A percentile compares a stretch with the other conserved stretches of the same genome.
These are phyloP conservation scores for Stegophylla sp. DNA, from an alignment of 2,888 invertebrate species.

Conservation along the genomic window DNA sequence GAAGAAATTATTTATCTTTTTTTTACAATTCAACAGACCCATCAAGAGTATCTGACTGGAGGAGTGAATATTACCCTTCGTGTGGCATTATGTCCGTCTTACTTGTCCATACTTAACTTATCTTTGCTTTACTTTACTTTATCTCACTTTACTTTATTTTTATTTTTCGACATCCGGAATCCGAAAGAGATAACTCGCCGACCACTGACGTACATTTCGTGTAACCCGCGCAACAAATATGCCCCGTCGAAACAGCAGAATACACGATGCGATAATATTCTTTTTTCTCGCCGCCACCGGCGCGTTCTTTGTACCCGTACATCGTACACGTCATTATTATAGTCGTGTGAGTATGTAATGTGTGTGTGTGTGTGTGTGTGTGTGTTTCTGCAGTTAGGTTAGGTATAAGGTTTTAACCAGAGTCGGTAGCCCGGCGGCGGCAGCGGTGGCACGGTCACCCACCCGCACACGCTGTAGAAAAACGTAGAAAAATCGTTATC, in stretches of 20 bases:
- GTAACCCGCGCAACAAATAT: background rate
- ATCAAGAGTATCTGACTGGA: too few species aligned
- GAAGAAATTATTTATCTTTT: too few species aligned
- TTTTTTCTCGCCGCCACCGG: background rate
- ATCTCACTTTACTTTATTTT: too few species aligned
- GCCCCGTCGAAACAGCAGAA: slow-evolving; percentile 2
- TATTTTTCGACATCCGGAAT: too few species aligned
- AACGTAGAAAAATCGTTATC: slow-evolving; percentile 55
- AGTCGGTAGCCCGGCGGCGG: slow-evolving; percentile 24
- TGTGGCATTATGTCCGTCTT: too few species aligned
- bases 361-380: background rate
- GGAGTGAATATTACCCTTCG: too few species aligned
- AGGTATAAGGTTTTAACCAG: slow-evolving; percentile 16
- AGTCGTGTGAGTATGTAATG: background rate
- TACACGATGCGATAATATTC: background rate
- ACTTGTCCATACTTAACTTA: too few species aligned
- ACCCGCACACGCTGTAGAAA: background rate
- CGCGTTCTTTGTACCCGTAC: background rate
- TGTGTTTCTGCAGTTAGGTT: slow-evolving; percentile 9
- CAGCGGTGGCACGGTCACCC: slow-evolving; percentile 22
- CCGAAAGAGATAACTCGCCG: too few species aligned
- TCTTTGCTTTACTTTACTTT: too few species aligned
- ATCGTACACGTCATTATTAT: background rate
- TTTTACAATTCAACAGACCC: too few species aligned
- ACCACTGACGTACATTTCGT: too few species aligned